A percentile compares a stretch with the other conserved stretches of the same genome.
These are phyloP conservation scores for Tetragonula carbonaria DNA, from an alignment of 2,888 invertebrate species.

Conservation along the genomic window DNA sequence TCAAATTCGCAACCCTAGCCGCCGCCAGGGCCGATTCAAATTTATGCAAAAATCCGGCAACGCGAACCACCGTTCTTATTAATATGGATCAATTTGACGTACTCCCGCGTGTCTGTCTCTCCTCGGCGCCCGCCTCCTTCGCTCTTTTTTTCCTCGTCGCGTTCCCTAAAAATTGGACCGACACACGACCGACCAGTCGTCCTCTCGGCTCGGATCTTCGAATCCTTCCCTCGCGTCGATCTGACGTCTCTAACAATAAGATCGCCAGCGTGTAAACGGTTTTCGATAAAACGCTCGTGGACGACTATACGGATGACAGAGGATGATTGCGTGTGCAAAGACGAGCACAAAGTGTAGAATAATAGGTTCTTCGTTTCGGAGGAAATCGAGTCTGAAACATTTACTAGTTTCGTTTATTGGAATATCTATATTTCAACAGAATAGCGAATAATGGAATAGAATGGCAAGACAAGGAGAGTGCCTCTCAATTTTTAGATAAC, in stretches of 20 bases:
- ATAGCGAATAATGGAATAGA: too few species aligned
- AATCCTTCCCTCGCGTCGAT: background rate
- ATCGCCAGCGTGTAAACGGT: background rate
- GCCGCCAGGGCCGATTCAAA: slow-evolving; percentile 75
- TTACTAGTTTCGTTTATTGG: too few species aligned
- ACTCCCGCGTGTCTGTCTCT: slow-evolving; percentile 25
- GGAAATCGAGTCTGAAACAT: too few species aligned
- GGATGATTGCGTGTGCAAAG: too few species aligned
- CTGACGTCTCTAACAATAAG: background rate
- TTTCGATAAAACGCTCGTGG: background rate
- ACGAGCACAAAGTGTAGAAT: too few species aligned
- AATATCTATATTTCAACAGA: too few species aligned
- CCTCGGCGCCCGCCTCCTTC: background rate
- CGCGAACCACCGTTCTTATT: slow-evolving; percentile 77
- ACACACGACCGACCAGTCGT: slow-evolving; percentile 32
- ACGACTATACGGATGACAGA: too few species aligned
- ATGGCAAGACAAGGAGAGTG: too few species aligned
- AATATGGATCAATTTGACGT: slow-evolving; percentile 80
- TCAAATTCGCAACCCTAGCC: slow-evolving; percentile 78
- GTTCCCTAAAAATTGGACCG: slow-evolving; percentile 50
- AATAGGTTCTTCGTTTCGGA: too few species aligned
- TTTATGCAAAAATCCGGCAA: slow-evolving; percentile 79
- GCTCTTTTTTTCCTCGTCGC: slow-evolving; percentile 7
- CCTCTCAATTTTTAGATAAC: too few species aligned
- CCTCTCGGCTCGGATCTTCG: background rate